Evolutionary conservation across 2,888 invertebrate species (phyloP), one percentile per base, ranked within the genome.

Genomic region (Lycophotia porphyrea): DNA sequence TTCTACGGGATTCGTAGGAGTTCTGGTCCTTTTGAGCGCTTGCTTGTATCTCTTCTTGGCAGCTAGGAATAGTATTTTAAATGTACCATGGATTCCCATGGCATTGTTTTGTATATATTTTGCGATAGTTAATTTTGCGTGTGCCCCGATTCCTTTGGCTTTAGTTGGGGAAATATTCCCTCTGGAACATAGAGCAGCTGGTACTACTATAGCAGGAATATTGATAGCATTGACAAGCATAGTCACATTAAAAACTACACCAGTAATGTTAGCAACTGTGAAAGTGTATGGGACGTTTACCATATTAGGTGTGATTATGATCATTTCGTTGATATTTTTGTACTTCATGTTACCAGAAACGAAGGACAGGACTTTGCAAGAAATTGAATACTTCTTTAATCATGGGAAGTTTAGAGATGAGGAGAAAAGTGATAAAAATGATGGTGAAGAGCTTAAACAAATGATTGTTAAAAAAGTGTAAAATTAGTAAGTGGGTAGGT

Each of bases 141-240:
- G 90, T 71, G 88, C 88, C 0, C 85, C 89, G 3, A 88, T 91
- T 69, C 86, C 91, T 2, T 64, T 91, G n/a, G 84, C 87, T 9
- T 78, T 91, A 39, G 58, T 89, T 18, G 92, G 91, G 0, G 92
- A 92, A 76, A 80, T 92, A 49, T 89, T 90, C 42, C 91, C 92
- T 27, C 65, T 91, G 39, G 87, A 84, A 5, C 90, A 91, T 61
- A 88, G 86, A 66, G 90, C 83, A 27, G 76, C 80, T 13, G 90
- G 90, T 0, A 82, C 87, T 2, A 76, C 85, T 0, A 71, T 90
- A 27, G 82, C 88, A 5, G 90, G 90, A 7, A 63, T 88, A 27
- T 77, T 87, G 7, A 80, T 88, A 21, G 80, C 88, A 7, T 8
- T 88, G 24, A 69, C 77, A 18, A 61, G 83, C 5, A 84, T 81